Percentiles rank a stretch among this genome's conserved stretches.
phyloP scores from a whole-genome alignment of 1,140 invertebrate species.

The Heliconius hewitsoni region DNA sequence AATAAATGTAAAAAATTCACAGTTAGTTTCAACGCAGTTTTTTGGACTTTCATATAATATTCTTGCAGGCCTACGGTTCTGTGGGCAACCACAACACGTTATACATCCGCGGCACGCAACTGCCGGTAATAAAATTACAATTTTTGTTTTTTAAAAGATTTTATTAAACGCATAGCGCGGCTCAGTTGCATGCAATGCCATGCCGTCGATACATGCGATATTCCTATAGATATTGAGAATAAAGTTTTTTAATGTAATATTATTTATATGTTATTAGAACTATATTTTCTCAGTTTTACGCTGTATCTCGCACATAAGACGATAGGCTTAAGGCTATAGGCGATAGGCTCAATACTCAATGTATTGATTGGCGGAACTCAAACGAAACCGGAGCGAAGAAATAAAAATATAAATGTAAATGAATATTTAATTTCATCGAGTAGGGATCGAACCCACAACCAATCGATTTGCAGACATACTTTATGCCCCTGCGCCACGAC shows the following conservation, averaged over 20 bases:
- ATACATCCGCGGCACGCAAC: slow-evolving; percentile 1
- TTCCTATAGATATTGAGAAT: neutral
- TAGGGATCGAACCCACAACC: no score
- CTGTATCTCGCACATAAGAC: no score
- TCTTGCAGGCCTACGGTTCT: neutral
- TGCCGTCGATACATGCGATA: neutral
- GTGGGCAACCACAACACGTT: slow-evolving; percentile 1
- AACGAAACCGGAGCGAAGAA: no score
- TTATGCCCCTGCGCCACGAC: no score
- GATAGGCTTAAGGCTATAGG: no score
- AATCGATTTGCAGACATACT: no score
- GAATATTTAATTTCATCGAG: no score
- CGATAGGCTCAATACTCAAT: no score
- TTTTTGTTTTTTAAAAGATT: slow-evolving; percentile 9
- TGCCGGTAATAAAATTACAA: neutral
- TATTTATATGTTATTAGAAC: no score
- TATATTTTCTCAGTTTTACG: neutral
- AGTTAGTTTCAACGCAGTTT: neutral
- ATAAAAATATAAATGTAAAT: no score
- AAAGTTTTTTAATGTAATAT: neutral
- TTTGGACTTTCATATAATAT: neutral
- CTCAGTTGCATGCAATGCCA: neutral
- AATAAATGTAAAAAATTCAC: neutral
- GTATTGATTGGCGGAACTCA: no score
- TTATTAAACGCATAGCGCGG: neutral